Evolutionary conservation across 2,888 invertebrate genomes (phyloP).

Genomic region (Podotricha telesiphe): DNA sequence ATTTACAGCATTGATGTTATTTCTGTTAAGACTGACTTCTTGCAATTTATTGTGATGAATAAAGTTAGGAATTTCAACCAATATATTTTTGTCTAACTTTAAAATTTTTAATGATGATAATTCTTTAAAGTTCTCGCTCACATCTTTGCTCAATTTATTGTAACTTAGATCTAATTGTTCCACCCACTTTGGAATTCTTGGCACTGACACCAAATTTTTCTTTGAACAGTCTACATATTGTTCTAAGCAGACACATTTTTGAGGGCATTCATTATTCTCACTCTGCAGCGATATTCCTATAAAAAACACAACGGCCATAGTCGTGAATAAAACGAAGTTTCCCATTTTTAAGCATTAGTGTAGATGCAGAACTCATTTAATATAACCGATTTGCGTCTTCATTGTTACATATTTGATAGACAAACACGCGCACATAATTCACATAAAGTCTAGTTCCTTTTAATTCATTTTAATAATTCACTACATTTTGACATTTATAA

Average conservation of each 20-base stretch:
- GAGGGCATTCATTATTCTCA: conserved; percentile 84
- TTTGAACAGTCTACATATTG: conserved; percentile 90
- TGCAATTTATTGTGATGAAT: conserved; percentile 78
- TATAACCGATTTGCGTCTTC: conserved; percentile 57
- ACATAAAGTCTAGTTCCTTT: conserved; percentile 56
- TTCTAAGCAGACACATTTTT: conserved; percentile 88
- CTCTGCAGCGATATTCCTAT: conserved; percentile 61
- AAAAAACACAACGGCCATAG: conserved; percentile 63
- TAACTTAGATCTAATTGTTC: conserved; percentile 87
- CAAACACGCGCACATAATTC: conserved; percentile 53
- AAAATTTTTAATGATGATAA: conserved; percentile 65
- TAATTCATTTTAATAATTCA: conserved; percentile 54
- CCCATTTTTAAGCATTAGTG: conserved; percentile 80
- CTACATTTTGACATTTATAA: conserved; percentile 62
- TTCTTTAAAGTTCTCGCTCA: conserved; percentile 65
- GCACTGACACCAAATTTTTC: conserved; percentile 87
- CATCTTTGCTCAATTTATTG: conserved; percentile 74
- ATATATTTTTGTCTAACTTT: conserved; percentile 83
- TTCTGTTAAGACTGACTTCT: conserved; percentile 86
- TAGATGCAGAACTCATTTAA: conserved; percentile 66
- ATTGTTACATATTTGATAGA: conserved; percentile 73
- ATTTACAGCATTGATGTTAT: conserved; percentile 83
- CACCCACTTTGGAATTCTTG: conserved; percentile 90
- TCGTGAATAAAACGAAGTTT: conserved; percentile 75
- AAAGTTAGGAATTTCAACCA: conserved; percentile 83